Conservation (phyloP, 2,113 vertebrate species). For the Indicator maculatus region DNA sequence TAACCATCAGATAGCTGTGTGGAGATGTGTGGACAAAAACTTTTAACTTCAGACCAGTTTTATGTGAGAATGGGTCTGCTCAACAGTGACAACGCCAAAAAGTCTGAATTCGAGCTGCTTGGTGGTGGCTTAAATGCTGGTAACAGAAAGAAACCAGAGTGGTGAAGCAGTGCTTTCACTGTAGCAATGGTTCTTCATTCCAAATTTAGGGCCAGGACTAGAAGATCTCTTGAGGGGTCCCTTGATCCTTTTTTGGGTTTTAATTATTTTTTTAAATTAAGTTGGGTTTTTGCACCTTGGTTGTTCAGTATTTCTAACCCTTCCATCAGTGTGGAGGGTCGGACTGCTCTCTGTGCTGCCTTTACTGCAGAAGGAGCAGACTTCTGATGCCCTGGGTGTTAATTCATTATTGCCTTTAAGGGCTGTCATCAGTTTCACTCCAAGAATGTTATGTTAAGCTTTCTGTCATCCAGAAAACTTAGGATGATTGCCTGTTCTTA, state of each 20-base stretch:
- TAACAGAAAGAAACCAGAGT: not conserved
- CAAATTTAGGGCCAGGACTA: not conserved
- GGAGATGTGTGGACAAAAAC: not conserved
- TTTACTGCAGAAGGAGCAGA: not conserved
- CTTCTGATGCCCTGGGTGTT: not conserved
- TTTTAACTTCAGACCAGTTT: not conserved
- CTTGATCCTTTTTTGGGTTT: not conserved
- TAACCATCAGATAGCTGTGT: not conserved
- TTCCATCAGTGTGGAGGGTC: not conserved
- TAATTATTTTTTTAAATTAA: not conserved
- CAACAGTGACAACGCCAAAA: not conserved
- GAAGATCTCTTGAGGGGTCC: not conserved
- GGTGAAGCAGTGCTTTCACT: not conserved
- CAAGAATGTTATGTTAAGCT: not conserved
- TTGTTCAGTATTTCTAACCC: not conserved
- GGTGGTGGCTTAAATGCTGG: not conserved
- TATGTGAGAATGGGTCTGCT: not conserved
- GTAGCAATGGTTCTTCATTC: not conserved
- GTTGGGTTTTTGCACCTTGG: not conserved
- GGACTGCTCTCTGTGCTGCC: not conserved
- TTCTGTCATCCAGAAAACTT: not conserved
- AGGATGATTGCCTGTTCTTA: not conserved
- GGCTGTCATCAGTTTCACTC: not conserved
- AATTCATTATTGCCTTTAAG: not conserved
- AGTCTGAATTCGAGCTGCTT: not conserved